Conservation (phyloP, 2,797 vertebrate species). For the Syngnathus rostellatus region DNA sequence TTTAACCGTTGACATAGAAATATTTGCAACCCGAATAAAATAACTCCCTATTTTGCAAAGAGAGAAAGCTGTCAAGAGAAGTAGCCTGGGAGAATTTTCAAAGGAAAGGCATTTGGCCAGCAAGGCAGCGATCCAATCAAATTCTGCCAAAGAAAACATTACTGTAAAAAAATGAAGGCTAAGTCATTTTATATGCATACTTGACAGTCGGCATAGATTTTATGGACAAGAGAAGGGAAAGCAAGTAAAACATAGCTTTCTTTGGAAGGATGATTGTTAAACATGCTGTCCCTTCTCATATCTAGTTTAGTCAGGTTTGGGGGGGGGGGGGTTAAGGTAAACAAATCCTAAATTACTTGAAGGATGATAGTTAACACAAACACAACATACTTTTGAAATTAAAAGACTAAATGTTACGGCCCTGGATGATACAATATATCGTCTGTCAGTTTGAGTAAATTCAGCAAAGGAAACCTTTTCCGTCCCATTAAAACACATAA, state of each 20-base stretch:
- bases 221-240: not conserved
- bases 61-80: no score
- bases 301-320: not conserved
- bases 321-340: not conserved
- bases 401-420: not conserved
- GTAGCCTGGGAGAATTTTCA: no score
- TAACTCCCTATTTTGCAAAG: not conserved
- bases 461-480: not conserved
- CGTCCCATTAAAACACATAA: no score
- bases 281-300: not conserved
- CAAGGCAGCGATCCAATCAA: not conserved
- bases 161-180: not conserved
- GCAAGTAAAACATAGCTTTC: not conserved
- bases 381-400: not conserved
- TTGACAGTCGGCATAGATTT: not conserved
- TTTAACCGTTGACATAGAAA: no score
- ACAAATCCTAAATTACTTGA: not conserved
- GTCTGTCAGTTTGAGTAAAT: not conserved
- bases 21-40: not conserved
- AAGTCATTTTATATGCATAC: not conserved
- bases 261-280: not conserved
- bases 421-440: not conserved
- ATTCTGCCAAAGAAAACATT: not conserved
- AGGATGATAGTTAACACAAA: not conserved
- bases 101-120: not conserved